Evolutionary conservation across 2,797 vertebrate genomes (phyloP).

Genomic region (Eleutherodactylus coqui): DNA sequence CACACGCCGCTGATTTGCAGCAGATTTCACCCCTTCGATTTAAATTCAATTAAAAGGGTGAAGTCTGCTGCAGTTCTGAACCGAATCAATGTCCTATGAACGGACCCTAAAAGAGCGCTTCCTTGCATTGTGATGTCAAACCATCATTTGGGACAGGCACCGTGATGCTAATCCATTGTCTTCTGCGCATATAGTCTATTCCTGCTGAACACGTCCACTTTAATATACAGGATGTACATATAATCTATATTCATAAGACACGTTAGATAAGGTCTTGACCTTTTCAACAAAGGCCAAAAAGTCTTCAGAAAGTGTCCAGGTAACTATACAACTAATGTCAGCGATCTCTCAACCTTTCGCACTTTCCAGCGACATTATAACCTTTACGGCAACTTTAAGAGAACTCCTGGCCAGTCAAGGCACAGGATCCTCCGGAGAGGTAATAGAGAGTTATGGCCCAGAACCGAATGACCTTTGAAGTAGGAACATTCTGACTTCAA

Average conservation of each 20-base stretch:
- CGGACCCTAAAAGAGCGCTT: no score
- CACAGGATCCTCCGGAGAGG: conserved; percentile 23
- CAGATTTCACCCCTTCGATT: no score
- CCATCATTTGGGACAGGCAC: no score
- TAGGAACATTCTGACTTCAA: conserved; percentile 34
- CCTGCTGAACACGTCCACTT: background rate
- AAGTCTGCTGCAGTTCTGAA: no score
- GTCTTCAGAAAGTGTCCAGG: background rate
- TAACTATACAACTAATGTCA: background rate
- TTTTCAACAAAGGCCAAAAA: conserved; percentile 38
- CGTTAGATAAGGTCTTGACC: conserved; percentile 20
- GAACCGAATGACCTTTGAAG: conserved; percentile 45
- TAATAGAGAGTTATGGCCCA: conserved; percentile 22
- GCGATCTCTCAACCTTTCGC: conserved; percentile 43
- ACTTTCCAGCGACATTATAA: conserved; percentile 24
- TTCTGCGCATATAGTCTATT: no score
- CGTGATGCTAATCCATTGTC: no score
- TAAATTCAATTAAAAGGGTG: no score
- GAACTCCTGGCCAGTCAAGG: conserved; percentile 14
- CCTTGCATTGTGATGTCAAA: no score
- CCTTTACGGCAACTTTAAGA: conserved; percentile 31
- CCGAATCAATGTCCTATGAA: no score
- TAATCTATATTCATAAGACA: background rate
- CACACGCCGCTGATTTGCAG: no score
- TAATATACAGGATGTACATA: background rate